Conservation (phyloP, 2,113 vertebrate species). For the Etheostoma spectabile region DNA sequence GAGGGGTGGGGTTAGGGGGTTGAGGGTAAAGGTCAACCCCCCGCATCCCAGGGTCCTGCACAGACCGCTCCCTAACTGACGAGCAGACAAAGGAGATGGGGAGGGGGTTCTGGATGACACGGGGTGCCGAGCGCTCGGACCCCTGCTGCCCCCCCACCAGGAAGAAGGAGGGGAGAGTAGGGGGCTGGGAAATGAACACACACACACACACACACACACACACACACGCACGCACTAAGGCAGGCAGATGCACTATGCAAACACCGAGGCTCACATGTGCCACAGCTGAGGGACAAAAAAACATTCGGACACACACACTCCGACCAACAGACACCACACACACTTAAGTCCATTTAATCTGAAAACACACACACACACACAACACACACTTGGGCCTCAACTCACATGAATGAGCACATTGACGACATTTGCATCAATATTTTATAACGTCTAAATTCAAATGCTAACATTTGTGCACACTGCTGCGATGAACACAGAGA, state of each 20-base stretch:
- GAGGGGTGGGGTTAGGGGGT: slow-evolving; percentile 64
- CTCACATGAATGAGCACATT: slow-evolving; percentile 37
- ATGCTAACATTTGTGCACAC: slow-evolving; percentile 40
- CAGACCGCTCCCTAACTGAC: slow-evolving; percentile 74
- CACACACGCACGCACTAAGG: slow-evolving; percentile 45
- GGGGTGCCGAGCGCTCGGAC: slow-evolving; percentile 64
- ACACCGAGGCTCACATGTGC: slow-evolving; percentile 56
- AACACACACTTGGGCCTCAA: slow-evolving; percentile 19
- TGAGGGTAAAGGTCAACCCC: slow-evolving; percentile 79
- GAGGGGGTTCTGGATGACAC: slow-evolving; percentile 65
- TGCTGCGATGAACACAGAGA: background rate
- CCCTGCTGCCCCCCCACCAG: slow-evolving; percentile 16
- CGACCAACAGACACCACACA: background rate
- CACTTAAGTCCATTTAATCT: slow-evolving; percentile 17
- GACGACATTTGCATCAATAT: slow-evolving; percentile 64
- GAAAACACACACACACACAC: slow-evolving; percentile 27
- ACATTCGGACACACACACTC: slow-evolving; percentile 30
- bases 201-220: slow-evolving; percentile 44
- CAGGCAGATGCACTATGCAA: slow-evolving; percentile 70
- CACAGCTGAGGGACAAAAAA: slow-evolving; percentile 58
- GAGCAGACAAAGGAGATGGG: slow-evolving; percentile 80
- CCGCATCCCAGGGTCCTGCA: slow-evolving; percentile 51
- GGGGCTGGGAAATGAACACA: slow-evolving; percentile 59
- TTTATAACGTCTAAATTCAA: slow-evolving; percentile 52
- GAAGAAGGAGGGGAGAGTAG: slow-evolving; percentile 24